Conservation (phyloP, 2,888 invertebrate genomes). For the Pilophorus perplexus region DNA sequence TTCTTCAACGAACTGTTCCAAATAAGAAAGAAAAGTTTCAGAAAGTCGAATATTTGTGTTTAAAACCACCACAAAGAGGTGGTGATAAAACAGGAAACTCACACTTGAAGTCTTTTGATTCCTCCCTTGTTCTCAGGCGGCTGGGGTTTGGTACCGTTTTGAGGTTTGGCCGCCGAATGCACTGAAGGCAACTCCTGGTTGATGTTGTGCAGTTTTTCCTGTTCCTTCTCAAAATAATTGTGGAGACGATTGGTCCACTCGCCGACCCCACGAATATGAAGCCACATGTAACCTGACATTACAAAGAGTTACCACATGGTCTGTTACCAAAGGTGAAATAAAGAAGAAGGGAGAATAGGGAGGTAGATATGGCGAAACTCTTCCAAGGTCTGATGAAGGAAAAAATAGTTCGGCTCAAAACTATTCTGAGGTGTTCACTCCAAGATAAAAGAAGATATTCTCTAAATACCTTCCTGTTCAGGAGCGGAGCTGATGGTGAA, state of each 20-base stretch:
- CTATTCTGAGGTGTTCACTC: too few relatives aligned
- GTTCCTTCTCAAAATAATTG: constrained; percentile 79
- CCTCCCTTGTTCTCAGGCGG: constrained; percentile 45
- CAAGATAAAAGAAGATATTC: too few relatives aligned
- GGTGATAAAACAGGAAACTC: constrained; percentile 46
- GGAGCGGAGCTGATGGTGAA: constrained; percentile 96
- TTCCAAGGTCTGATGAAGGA: background rate
- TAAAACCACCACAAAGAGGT: too few relatives aligned
- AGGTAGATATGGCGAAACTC: too few relatives aligned
- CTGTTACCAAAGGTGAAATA: too few relatives aligned
- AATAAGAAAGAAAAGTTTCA: background rate
- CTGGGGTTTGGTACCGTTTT: constrained; percentile 38
- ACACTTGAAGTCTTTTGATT: constrained; percentile 50
- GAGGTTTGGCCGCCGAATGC: constrained; percentile 44
- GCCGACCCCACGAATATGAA: constrained; percentile 89
- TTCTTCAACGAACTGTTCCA: constrained; percentile 47
- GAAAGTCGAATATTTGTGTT: background rate
- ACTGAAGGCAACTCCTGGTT: constrained; percentile 54
- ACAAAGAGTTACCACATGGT: background rate
- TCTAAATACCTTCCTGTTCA: constrained; percentile 82
- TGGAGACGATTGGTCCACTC: constrained; percentile 90
- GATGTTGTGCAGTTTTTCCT: constrained; percentile 68
- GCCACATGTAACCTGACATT: constrained; percentile 76
- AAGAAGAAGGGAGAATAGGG: background rate
- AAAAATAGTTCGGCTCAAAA: background rate